Percentiles rank a stretch among this genome's conserved stretches.
Evolutionary conservation across 2,113 vertebrate species (phyloP).

Genomic region (Sprattus sprattus): DNA sequence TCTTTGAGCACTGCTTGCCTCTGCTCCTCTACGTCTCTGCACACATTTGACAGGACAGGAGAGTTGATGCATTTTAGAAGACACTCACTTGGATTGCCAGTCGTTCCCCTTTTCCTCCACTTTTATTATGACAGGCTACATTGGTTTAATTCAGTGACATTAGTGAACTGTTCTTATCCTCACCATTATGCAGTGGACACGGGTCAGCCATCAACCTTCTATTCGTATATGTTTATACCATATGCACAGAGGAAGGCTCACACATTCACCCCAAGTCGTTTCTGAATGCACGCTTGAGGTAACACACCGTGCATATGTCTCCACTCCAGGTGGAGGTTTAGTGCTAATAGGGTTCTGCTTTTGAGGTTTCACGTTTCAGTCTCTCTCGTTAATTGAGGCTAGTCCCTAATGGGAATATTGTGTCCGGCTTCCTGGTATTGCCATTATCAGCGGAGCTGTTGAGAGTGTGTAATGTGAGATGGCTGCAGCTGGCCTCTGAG

Average conservation of each 20-base stretch:
- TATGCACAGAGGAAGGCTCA: background rate
- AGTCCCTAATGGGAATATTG: constrained; percentile 45
- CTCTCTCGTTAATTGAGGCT: background rate
- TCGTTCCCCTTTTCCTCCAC: background rate
- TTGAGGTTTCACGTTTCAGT: background rate
- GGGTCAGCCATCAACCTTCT: background rate
- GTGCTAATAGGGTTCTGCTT: background rate
- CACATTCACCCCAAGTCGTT: background rate
- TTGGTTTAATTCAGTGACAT: background rate
- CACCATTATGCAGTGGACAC: background rate
- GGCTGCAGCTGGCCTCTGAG: background rate
- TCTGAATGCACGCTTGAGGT: background rate
- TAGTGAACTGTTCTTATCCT: background rate
- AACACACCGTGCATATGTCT: background rate
- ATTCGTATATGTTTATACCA: background rate
- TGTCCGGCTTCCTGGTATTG: constrained; percentile 8
- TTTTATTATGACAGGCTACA: background rate
- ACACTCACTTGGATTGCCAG: background rate
- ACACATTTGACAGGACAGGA: no score
- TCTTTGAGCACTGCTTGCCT: background rate
- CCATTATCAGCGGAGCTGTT: constrained; percentile 1
- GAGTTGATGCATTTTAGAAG: background rate
- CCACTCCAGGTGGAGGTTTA: background rate
- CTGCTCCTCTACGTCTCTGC: background rate
- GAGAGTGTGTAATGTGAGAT: background rate